These are phyloP conservation scores for Orthosia incerta DNA, from an alignment of 2,888 invertebrate species.

Conservation along the genomic window DNA sequence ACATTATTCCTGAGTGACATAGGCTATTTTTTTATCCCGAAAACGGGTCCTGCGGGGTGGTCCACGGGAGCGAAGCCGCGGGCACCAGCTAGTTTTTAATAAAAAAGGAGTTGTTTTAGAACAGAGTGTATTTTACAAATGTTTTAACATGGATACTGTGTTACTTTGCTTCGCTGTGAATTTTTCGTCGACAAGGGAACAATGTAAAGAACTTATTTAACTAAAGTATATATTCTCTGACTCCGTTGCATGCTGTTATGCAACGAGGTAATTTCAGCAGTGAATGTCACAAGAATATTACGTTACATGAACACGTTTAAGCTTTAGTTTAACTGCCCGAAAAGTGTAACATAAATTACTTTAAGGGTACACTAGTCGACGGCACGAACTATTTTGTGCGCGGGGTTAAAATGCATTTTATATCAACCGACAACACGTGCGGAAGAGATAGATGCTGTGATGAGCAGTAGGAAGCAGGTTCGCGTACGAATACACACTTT, in stretches of 20 bases:
- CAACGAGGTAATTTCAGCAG: slow-evolving; percentile 26
- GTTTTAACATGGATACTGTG: neutral
- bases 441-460: too few relatives aligned
- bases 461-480: too few relatives aligned
- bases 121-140: slow-evolving; percentile 8
- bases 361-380: too few relatives aligned
- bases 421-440: too few relatives aligned
- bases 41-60: too few relatives aligned
- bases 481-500: too few relatives aligned
- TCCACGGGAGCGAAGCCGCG: too few relatives aligned
- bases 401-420: too few relatives aligned
- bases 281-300: slow-evolving; percentile 18
- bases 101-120: slow-evolving; percentile 6
- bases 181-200: slow-evolving; percentile 41
- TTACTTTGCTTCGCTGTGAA: slow-evolving; percentile 8
- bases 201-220: slow-evolving; percentile 27
- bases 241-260: slow-evolving; percentile 21
- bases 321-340: slow-evolving; percentile 10
- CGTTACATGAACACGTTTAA: slow-evolving; percentile 18
- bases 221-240: slow-evolving; percentile 31
- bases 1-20: too few relatives aligned
- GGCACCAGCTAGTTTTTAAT: too few relatives aligned
- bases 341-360: slow-evolving; percentile 26
- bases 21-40: too few relatives aligned
- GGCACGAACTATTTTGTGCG: too few relatives aligned